Base-by-base conservation (phyloP, 2,797 vertebrate species). In the Hypotaenidia okinawae region DNA sequence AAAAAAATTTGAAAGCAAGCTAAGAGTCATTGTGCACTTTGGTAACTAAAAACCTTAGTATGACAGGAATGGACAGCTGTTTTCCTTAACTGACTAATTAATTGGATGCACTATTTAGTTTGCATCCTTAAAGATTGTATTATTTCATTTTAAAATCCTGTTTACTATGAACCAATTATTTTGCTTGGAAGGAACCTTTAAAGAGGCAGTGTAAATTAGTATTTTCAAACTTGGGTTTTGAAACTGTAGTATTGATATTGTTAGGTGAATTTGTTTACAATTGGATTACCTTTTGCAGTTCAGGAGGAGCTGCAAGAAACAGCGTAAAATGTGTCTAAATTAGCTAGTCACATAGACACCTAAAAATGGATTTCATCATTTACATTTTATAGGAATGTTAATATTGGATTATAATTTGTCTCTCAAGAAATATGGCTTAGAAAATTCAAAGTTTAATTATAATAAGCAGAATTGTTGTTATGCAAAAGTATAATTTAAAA, bases 51-150 rank as follows among this genome's bases (percentile, higher is more conserved):
- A 94, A 86, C 93, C 85, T 64, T 73, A 94, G 93, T 86, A 96
- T 96, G 95, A 76, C 59, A 90, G 94, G 95, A 97, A 96, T 97
- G 95, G 94, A 64, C 96, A 96, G 95, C 87, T 90, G 79, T 94
- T 73, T 93, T 96, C 86, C 83, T 62, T 66, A 84, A 90, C 37
- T 84, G 68, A 13, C 22, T 94, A 89, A 89, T 96, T 95, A 89
- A 95, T 96, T 86, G 67, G 82, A 89, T 93, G 43, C 70, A 91
- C 24, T 76, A 63, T 91, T 96, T 91, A 90, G 59, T 94, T 82
- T 81, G 72, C 93, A 94, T 94, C 96, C 95, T 88, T 93, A 74
- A 27, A 76, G 70, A 84, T 11, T 82, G 69, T 41, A 57, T 45
- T 19, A 73, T 87, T 91, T 74, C 49, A 51, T 83, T 80, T 80